phyloP scores from a whole-genome alignment of 1,140 invertebrate species.

The Probaryconus sp. region DNA sequence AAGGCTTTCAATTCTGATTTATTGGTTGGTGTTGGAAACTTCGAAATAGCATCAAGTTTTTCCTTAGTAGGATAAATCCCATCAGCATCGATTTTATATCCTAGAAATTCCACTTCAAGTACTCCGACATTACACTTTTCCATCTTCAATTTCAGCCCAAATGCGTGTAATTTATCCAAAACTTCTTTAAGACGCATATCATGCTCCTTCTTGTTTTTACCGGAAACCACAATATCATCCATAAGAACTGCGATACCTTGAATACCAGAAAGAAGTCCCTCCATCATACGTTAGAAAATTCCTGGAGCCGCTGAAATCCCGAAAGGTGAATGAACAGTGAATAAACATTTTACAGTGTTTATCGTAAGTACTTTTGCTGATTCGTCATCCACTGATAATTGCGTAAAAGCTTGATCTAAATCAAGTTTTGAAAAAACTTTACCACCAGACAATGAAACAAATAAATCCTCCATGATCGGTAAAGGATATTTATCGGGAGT shows the following conservation, averaged over 20 bases:
- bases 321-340: slow-evolving; percentile 75
- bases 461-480: slow-evolving; percentile 67
- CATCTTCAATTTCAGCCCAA: slow-evolving; percentile 1
- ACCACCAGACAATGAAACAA: slow-evolving; percentile 61
- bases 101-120: background rate
- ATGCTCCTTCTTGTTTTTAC: background rate
- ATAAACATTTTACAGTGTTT: too few relatives aligned
- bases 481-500: slow-evolving; percentile 65
- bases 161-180: background rate
- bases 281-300: slow-evolving; percentile 71
- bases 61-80: background rate
- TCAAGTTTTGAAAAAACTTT: slow-evolving; percentile 60
- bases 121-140: slow-evolving; percentile 5
- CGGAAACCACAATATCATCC: slow-evolving; percentile 66
- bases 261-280: slow-evolving; percentile 66
- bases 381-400: slow-evolving; percentile 63
- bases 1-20: slow-evolving; percentile 5
- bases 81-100: background rate
- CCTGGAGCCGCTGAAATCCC: slow-evolving; percentile 74
- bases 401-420: slow-evolving; percentile 38
- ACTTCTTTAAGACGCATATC: background rate
- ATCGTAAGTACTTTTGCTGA: too few relatives aligned
- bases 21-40: slow-evolving; percentile 1
- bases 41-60: slow-evolving; percentile 2
- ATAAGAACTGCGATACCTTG: slow-evolving; percentile 61